Base-by-base conservation (phyloP, 2,888 invertebrate species). In the Ferrisia virgata region DNA sequence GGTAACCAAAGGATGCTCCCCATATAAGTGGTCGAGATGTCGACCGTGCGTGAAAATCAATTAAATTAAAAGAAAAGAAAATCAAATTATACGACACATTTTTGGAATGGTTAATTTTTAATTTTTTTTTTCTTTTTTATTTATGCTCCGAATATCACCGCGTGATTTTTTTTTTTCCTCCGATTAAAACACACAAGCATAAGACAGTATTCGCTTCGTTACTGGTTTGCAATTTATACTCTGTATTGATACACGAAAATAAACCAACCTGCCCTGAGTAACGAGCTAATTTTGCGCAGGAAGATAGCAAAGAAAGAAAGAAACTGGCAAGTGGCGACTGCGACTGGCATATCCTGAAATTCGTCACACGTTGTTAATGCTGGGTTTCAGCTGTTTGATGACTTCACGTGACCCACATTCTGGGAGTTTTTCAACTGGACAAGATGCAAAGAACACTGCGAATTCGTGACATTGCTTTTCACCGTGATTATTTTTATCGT, bases 381-480 rank as follows among this genome's bases (percentile, higher is more conserved):
- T 22, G 31, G 18, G 72, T 36, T 76, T 36, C 72, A 76, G 72
- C 72, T 76, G 72, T 76, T 76, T 36, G 72, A 76, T 76, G 72
- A 76, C 72, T 76, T 36, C 72, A 33, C 72, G 36, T 36, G 72
- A 76, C 72, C 72, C 36, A 76, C 15, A 76, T 76, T 76, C 36
- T 76, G 69, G 69, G 69, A 31, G 33, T 76, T 76, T 36, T 76
- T 36, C 15, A 36, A 76, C 64, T 64, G 64, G 64, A 64, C 64
- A 64, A 64, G 64, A 64, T 64, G 64, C 64, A 64, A 64, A 64
- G 28, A 28, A 64, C 25, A 33, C 33, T 36, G 72, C 72, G 72
- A 76, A 76, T 76, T 76, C 72, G 72, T 76, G 72, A 76, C 72
- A 36, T 76, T 76, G 36, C 72, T 76, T 76, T 76, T 76, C 72